Base-by-base conservation (phyloP, 2,888 invertebrate species). In the Lacanobia wlatinum region DNA sequence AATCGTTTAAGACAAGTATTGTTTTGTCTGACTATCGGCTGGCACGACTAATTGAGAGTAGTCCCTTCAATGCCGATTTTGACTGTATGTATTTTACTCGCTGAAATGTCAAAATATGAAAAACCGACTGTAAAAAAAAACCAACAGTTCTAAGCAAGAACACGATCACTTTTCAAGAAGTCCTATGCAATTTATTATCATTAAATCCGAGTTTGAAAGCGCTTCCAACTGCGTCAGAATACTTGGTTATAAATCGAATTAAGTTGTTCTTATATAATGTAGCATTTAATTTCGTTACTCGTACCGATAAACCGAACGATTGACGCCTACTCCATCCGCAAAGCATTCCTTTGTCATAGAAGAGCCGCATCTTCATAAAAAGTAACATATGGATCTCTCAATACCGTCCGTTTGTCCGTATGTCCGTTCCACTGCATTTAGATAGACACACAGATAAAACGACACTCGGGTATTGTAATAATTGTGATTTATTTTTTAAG, bases 401-500 rank as follows among this genome's bases (percentile, higher is more conserved):
- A 93, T 92, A 88, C 82, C 86, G 88, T 82, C 84, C 89, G 88
- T 91, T 91, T 88, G 91, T 92, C 21, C 83, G 83, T 82, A 34
- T 80, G 80, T 87, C 89, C 83, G 90, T 90, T 90, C 89, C 90
- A 85, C 87, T 90, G 92, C 92, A 92, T 92, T 93, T 90, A 93
- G 94, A 95, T 95, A 91, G 90, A 92, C 90, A 87, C 78, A 78
- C 84, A 87, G 94, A 94, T 95, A 94, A 90, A 87, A 84, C 82
- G 89, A 91, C 88, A 88, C 83, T 85, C 86, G 86, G 85, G 91
- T 92, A 94, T 94, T 93, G 94, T 94, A 92, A 92, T 94, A 93
- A 95, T 92, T 94, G 89, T 90, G 88, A 91, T 91, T 90, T 91
- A 90, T 90, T 91, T 91, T 91, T 85, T 89, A 87, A 73, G 72